These are phyloP conservation scores for Neoarius graeffei DNA, from an alignment of 2,113 vertebrate genomes.

Conservation along the genomic window DNA sequence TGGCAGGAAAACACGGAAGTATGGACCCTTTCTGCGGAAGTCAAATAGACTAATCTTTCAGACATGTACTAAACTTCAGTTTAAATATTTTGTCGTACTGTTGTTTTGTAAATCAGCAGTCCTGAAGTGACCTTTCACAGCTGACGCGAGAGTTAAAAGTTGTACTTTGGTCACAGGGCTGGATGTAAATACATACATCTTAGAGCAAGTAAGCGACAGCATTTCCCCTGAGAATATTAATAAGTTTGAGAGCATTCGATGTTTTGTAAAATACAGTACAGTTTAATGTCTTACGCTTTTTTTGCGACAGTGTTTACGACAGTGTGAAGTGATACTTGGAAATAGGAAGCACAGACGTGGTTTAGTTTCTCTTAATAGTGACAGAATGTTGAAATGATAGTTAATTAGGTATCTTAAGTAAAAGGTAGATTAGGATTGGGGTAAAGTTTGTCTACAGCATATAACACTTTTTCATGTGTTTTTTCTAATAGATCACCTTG, in stretches of 20 bases:
- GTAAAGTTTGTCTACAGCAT: too few relatives aligned
- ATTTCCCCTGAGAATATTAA: neutral
- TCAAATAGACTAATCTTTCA: neutral
- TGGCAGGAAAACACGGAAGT: neutral
- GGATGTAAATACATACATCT: neutral
- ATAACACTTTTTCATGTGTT: too few relatives aligned
- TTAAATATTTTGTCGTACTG: accelerated
- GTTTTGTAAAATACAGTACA: neutral
- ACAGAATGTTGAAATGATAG: neutral
- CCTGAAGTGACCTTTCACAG: neutral
- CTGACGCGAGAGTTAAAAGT: neutral
- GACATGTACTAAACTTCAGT: neutral
- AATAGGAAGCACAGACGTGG: neutral
- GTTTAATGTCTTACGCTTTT: neutral
- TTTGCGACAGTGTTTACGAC: constrained; percentile 11
- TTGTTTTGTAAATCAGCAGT: neutral
- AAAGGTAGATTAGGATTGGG: too few relatives aligned
- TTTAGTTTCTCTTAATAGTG: neutral
- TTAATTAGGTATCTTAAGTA: neutral
- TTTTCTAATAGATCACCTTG: neutral
- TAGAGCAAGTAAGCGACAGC: constrained; percentile 21
- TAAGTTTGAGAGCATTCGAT: neutral
- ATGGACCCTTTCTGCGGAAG: neutral
- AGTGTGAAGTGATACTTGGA: neutral
- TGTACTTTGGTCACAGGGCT: neutral